phyloP scores from a whole-genome alignment of 30 jellyfish, hydroid and myxozoan species.

The Rhopilema esculentum region DNA sequence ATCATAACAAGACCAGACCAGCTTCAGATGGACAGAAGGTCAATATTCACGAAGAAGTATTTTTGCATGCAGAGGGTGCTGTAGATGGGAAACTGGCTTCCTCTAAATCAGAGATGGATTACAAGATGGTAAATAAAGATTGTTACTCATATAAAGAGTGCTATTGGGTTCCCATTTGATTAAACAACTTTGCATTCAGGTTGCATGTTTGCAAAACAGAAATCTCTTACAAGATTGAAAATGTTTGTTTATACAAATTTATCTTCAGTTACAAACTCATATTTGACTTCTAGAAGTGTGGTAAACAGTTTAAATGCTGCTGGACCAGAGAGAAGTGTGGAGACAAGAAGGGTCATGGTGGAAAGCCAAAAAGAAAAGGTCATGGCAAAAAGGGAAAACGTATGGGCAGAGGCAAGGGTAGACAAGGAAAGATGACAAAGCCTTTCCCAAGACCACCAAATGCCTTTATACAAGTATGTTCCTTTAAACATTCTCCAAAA shows the following conservation, averaged over 20 bases:
- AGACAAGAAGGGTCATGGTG: conserved; percentile 17
- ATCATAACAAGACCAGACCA: conserved; percentile 18
- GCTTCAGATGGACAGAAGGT: conserved; percentile 34
- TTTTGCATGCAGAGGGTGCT: conserved; percentile 20
- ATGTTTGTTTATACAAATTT: too few relatives aligned
- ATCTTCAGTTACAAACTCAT: background rate
- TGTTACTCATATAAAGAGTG: too few relatives aligned
- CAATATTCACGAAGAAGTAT: conserved; percentile 35
- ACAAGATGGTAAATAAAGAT: background rate
- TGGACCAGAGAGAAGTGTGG: conserved; percentile 15
- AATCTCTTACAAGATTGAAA: too few relatives aligned
- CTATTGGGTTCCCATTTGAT: too few relatives aligned
- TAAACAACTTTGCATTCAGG: too few relatives aligned
- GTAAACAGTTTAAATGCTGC: conserved; percentile 19
- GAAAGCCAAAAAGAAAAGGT: conserved; percentile 33
- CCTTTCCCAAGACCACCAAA: background rate
- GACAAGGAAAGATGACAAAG: background rate
- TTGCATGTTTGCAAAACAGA: too few relatives aligned
- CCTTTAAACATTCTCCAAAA: background rate
- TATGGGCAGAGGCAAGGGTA: background rate
- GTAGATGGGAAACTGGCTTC: background rate
- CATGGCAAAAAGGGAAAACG: conserved; percentile 5
- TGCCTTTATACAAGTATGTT: background rate
- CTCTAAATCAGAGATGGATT: background rate
- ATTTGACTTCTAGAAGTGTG: conserved; percentile 18